Evolutionary conservation across 1,140 invertebrate species (phyloP), one percentile per base, ranked within the genome.

Genomic region (Dendroctonus ponderosae): DNA sequence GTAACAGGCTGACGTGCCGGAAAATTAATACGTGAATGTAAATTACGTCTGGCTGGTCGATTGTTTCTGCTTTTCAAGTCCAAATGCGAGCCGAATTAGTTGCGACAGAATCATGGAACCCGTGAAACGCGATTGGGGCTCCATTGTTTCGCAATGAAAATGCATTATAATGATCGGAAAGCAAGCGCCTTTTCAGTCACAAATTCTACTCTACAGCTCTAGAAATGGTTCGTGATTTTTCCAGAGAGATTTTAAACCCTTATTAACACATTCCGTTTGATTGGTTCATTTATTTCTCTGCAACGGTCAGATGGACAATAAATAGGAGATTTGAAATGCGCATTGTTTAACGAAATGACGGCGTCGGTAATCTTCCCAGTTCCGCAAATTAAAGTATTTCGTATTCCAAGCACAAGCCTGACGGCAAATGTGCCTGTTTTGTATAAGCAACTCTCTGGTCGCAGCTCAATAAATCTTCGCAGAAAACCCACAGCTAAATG

Each of bases 1-100:
- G 37, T 6, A 56, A 49, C 62, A 7, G 42, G 62, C 62, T 65
- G 62, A 65, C 62, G 44, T 56, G 52, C 43, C 57, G 62, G 62
- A 65, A 65, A 65, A 65, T 65, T 56, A 65, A 65, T 65, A 65
- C 53, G 62, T 41, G 62, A 56, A 65, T 65, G 62, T 65, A 65
- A 56, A 65, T 65, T 65, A 57, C 52, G 62, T 65, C 62, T 65
- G 62, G 43, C 44, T 49, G 52, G n/a, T 43, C 44, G 42, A 65
- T 65, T 65, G 57, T 57, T 65, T 65, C 62, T 57, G 53, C 62
- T 57, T 65, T 65, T 65, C 62, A 50, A 50, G 52, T 39, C 40
- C 52, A 65, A 65, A 56, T 48, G 15, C 54, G 39, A 56, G 15
- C 60, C 50, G 48, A 48, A 54, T 41, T 56, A 52, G 26, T 41